Evolutionary conservation across 2,888 invertebrate species (phyloP).

Genomic region (Drosophila meridiana): DNA sequence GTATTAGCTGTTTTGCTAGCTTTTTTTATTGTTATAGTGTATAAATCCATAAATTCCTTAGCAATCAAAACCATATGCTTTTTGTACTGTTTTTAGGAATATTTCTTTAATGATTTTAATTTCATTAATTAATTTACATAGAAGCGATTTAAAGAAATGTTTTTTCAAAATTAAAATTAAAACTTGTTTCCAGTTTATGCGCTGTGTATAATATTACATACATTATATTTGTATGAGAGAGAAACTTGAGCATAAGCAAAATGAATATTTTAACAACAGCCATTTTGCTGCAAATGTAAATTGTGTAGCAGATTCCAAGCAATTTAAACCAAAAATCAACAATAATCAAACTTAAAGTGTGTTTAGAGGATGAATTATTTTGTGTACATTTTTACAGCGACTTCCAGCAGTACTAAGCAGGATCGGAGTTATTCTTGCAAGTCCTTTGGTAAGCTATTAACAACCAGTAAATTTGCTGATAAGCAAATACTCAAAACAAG

Average conservation of each 20-base stretch:
- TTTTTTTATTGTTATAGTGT: too few species aligned
- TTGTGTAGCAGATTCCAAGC: conserved; percentile 35
- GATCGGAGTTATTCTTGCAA: conserved; percentile 98
- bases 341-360: conserved; percentile 83
- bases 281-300: conserved; percentile 36
- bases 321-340: conserved; percentile 39
- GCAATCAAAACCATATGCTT: too few species aligned
- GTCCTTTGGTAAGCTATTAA: conserved; percentile 94
- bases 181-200: conserved; percentile 85
- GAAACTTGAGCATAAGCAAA: conserved; percentile 9
- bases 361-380: conserved; percentile 85
- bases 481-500: conserved; percentile 24
- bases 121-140: background rate
- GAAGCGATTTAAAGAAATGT: background rate
- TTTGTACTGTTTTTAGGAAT: background rate
- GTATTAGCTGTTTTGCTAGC: too few species aligned
- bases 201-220: conserved; percentile 57
- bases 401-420: conserved; percentile 97
- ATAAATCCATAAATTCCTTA: too few species aligned
- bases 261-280: conserved; percentile 39
- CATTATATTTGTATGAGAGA: conserved; percentile 31
- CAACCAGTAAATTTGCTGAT: conserved; percentile 69
- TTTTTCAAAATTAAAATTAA: conserved; percentile 50
- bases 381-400: conserved; percentile 91
- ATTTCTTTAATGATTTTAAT: background rate